Conservation (phyloP, 2,888 invertebrate genomes). For the Automeris io region DNA sequence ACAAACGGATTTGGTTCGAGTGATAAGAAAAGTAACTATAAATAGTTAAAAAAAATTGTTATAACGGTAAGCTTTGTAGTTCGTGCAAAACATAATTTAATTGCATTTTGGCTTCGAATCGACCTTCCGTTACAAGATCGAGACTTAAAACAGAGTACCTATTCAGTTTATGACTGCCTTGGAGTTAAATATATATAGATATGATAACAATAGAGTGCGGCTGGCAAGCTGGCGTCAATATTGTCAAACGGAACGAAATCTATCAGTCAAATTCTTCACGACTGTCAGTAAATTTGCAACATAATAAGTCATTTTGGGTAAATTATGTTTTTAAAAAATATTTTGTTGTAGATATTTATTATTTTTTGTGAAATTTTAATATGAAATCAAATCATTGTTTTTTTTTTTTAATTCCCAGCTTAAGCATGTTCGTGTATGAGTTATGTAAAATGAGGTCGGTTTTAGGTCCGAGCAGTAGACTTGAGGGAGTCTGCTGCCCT, state of each 20-base stretch:
- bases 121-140: constrained; percentile 21
- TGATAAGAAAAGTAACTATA: too few species aligned
- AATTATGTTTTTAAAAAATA: too few species aligned
- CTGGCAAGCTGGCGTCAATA: constrained; percentile 30
- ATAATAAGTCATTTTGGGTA: constrained; percentile 35
- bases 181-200: constrained; percentile 24
- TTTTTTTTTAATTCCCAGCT: not conserved
- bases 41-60: too few species aligned
- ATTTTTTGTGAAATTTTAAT: not conserved
- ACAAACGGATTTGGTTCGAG: too few species aligned
- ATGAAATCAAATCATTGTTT: not conserved
- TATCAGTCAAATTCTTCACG: constrained; percentile 64
- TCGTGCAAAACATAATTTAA: constrained; percentile 11
- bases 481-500: too few species aligned
- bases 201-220: constrained; percentile 31
- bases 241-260: constrained; percentile 53
- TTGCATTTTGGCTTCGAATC: constrained; percentile 16
- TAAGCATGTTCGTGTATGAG: too few species aligned
- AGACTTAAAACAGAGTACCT: constrained; percentile 14
- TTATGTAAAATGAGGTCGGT: too few species aligned
- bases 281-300: constrained; percentile 59
- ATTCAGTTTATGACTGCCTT: not conserved
- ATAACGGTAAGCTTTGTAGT: too few species aligned
- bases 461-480: too few species aligned
- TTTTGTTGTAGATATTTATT: too few species aligned